These are phyloP conservation scores for Torymus texanus DNA, from an alignment of 2,888 invertebrate genomes.

Conservation along the genomic window DNA sequence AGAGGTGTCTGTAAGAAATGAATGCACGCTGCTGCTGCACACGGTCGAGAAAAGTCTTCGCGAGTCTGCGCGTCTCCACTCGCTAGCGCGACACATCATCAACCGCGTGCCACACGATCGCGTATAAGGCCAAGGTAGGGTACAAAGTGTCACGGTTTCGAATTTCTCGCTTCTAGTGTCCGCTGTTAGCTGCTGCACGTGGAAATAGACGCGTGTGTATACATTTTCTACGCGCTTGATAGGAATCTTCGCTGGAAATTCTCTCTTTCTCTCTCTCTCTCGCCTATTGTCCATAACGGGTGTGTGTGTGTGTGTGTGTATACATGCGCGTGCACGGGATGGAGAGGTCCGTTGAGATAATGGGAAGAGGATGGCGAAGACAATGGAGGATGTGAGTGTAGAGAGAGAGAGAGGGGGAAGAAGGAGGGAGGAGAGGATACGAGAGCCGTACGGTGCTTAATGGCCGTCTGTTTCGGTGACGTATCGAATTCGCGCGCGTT, in stretches of 20 bases:
- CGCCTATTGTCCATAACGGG: constrained; percentile 16
- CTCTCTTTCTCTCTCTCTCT: constrained; percentile 1
- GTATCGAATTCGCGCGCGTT: constrained; percentile 16
- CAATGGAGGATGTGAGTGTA: constrained; percentile 8
- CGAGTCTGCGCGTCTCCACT: constrained; percentile 32
- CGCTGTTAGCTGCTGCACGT: neutral
- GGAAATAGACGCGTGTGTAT: constrained; percentile 17
- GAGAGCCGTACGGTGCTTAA: constrained; percentile 1
- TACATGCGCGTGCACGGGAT: no score
- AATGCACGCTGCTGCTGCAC: neutral
- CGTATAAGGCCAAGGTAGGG: constrained; percentile 42
- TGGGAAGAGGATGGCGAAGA: neutral
- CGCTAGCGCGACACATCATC: constrained; percentile 12
- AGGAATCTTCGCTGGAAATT: constrained; percentile 17
- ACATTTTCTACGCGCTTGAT: constrained; percentile 27
- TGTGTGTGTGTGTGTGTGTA: no score
- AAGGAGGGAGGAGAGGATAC: constrained; percentile 4
- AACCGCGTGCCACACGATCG: neutral
- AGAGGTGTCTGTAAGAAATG: neutral
- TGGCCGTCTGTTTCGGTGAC: constrained; percentile 25
- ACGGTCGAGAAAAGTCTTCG: neutral
- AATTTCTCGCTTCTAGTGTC: constrained; percentile 36
- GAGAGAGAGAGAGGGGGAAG: neutral
- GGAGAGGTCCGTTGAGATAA: no score
- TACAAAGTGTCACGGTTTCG: constrained; percentile 55